Percentiles rank a stretch among this genome's conserved stretches.
These are phyloP conservation scores for Anagyrus pseudococci DNA, from an alignment of 2,888 invertebrate genomes.

Conservation along the genomic window DNA sequence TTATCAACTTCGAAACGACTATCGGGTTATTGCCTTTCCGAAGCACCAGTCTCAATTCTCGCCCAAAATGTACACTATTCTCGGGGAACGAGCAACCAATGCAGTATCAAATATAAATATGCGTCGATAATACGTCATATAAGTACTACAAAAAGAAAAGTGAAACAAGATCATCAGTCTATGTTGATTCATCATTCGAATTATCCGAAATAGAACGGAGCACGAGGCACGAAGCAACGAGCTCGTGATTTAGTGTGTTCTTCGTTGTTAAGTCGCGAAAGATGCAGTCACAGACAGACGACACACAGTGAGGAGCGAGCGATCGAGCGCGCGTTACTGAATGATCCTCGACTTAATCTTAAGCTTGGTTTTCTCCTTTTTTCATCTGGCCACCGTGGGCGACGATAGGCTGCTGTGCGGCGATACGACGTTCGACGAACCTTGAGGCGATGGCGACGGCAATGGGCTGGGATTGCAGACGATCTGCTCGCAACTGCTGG, in stretches of 20 bases:
- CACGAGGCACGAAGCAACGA: too few relatives aligned
- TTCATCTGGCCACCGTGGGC: conserved; percentile 57
- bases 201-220: too few relatives aligned
- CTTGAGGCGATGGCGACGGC: conserved; percentile 50
- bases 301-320: too few relatives aligned
- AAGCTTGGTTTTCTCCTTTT: conserved; percentile 39
- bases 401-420: conserved; percentile 54
- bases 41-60: conserved; percentile 31
- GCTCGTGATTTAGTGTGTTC: too few relatives aligned
- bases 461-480: conserved; percentile 57
- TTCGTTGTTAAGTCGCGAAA: too few relatives aligned
- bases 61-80: conserved; percentile 33
- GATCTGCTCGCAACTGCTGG: conserved; percentile 55
- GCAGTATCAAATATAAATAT: conserved; percentile 34
- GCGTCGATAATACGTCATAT: not conserved
- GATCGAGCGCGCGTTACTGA: conserved; percentile 13
- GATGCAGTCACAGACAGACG: conserved; percentile 8
- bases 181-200: too few relatives aligned
- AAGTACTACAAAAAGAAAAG: conserved; percentile 1
- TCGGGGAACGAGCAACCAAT: conserved; percentile 14
- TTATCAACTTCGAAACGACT: conserved; percentile 24
- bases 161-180: conserved; percentile 33
- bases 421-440: conserved; percentile 51
- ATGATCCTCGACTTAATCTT: conserved; percentile 38
- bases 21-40: conserved; percentile 9